Percentiles rank a stretch among this genome's conserved stretches.
Conservation (phyloP, 2,797 vertebrate species). For the Danio choprae region DNA sequence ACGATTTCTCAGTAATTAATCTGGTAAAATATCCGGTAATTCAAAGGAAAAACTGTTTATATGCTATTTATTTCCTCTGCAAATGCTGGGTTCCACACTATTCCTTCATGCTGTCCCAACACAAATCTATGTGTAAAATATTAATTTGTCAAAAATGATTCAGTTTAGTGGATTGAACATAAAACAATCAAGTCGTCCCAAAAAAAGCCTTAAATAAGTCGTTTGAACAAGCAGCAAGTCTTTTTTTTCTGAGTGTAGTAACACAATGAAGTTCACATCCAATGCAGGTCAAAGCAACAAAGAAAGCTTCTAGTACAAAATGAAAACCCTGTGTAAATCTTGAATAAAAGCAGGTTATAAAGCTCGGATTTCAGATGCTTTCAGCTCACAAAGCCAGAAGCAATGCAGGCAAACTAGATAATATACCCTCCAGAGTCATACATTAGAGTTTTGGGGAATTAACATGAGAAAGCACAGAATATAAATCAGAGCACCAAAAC, state of each 20-base stretch:
- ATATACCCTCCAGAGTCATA: neutral
- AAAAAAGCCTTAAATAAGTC: too few species aligned
- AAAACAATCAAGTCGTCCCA: too few species aligned
- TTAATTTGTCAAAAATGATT: too few species aligned
- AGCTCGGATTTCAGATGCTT: slow-evolving; percentile 26
- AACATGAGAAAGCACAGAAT: neutral
- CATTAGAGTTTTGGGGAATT: slow-evolving; percentile 3
- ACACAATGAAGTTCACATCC: neutral
- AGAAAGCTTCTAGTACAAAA: neutral
- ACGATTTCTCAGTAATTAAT: too few species aligned
- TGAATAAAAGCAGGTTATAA: neutral
- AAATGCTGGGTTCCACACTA: too few species aligned
- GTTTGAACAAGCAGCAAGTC: too few species aligned
- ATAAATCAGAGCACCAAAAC: neutral
- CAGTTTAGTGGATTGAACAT: too few species aligned
- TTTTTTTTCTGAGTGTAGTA: neutral
- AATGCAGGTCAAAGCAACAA: neutral
- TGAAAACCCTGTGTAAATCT: neutral
- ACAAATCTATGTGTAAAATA: too few species aligned
- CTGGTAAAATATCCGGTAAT: too few species aligned
- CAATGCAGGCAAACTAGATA: neutral
- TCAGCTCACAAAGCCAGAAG: slow-evolving; percentile 10
- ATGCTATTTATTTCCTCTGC: too few species aligned
- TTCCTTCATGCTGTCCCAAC: too few species aligned
- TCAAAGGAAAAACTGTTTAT: too few species aligned